Base-by-base conservation (phyloP, 2,888 invertebrate species). In the Aproaerema taeniolella region DNA sequence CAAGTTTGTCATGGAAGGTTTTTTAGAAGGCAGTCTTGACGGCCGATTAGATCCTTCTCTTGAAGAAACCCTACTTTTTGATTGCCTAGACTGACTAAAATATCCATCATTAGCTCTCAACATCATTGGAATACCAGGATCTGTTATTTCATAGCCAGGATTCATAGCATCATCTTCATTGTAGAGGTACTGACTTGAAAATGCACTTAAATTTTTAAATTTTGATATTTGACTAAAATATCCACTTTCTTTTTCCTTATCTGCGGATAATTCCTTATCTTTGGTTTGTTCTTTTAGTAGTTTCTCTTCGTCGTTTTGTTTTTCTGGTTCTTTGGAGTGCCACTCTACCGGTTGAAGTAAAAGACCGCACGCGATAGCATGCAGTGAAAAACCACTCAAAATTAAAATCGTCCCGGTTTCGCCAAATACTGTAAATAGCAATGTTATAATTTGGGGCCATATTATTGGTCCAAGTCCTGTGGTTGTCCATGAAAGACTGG, bases 261-360 rank as follows among this genome's bases (percentile, higher is more conserved):
- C 65, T 14, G 58, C 49, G 13, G 42, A 50, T 45, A 47, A 6
- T 4, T 41, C 15, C 6, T 9, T 38, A 26, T 49, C 53, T 46
- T 57, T 58, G 2, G 37, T 45, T 2, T 62, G 55, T 20, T 43
- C 17, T 39, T 62, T 59, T 1, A 77, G 41, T 12, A 75, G 47
- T 38, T 69, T 63, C 48, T 69, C 69, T 17, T 73, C 69, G 39
- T 54, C 47, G 35, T 55, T 53, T 42, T 71, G 65, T n/a, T 48
- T 24, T 2, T 46, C 48, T 44, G 67, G 62, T 52, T 75, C 82
- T 59, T 89, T 89, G 2, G 88, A 78, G 61, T 94, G 93, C 92
- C 91, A 92, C 65, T 90, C 90, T 0, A 93, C 92, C 2, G 94
- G 94, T 58, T 93, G 93, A 30, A 93, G 74, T 37, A 94, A 69